Base-by-base conservation (phyloP, 1,140 invertebrate species). In the Eufriesea mexicana region DNA sequence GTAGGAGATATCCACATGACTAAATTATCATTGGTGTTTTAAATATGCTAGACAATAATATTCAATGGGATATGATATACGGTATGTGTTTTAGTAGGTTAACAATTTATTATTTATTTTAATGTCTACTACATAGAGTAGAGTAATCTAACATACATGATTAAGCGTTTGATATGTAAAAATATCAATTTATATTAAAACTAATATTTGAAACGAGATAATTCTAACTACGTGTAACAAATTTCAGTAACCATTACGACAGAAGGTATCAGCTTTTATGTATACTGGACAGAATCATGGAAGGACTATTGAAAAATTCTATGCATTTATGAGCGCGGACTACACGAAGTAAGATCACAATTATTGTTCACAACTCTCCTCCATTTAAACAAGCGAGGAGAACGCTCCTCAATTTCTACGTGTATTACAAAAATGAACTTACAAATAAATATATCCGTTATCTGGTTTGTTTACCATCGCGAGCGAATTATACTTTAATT, bases 301-400 rank as follows among this genome's bases (percentile, higher is more conserved):
- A 70, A 64, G 35, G 61, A 83, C 83, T 89, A 80, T 83, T 86
- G 85, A 88, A 89, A 86, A 89, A 89, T 89, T 86, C 81, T 90
- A 87, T 89, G 79, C 84, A 81, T 89, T 89, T 73, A 70, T 83
- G 84, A 88, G 75, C 77, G 51, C n/a, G 47, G 18, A 54, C 54
- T 72, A 74, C 28, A 85, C 51, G 20, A 62, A 72, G 49, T 47
- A 49, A 47, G 51, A 23, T 47, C 35, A 6, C 55, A n/a, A 72
- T 74, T 83, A 80, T 83, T 75, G 70, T 23, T 23, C 57, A 57
- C 14, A 68, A 74, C 62, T 74, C 59, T 54, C 75, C 25, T n/a
- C 57, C 51, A 61, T 35, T 61, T 62, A 14, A 83, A 35, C 54
- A 55, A 61, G 14, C 28, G 23, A n/a, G 20, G 5, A 45, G 28